These are phyloP conservation scores for Hypercompe scribonia DNA, from an alignment of 2,888 invertebrate species.

Conservation along the genomic window DNA sequence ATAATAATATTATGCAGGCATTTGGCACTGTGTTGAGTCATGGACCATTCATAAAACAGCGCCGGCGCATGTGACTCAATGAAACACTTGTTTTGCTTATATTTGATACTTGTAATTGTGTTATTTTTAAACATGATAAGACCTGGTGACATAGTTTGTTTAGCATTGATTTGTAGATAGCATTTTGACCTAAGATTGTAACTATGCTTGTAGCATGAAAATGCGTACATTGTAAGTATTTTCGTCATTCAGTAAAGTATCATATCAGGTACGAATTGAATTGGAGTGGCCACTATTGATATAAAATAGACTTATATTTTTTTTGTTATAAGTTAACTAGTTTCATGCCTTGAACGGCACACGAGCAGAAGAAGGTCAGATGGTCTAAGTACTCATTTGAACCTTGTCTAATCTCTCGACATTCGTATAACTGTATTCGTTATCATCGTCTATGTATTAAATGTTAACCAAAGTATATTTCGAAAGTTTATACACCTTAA, in stretches of 20 bases:
- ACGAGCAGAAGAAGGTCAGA: neutral
- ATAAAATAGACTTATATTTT: neutral
- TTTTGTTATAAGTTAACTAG: neutral
- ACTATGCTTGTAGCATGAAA: neutral
- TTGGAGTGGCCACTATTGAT: too few species aligned
- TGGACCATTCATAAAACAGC: constrained; percentile 38
- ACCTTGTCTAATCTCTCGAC: neutral
- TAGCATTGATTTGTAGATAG: constrained; percentile 21
- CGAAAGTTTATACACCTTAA: neutral
- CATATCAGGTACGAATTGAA: neutral
- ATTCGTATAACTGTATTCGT: neutral
- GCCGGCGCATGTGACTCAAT: constrained; percentile 44
- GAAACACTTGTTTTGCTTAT: constrained; percentile 42
- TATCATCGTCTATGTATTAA: neutral
- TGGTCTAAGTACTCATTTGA: neutral
- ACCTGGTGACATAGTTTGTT: constrained; percentile 36
- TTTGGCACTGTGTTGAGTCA: constrained; percentile 54
- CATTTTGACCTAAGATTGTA: constrained; percentile 14
- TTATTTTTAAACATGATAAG: constrained; percentile 51
- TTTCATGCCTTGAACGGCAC: neutral
- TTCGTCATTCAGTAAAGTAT: neutral
- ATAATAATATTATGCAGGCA: constrained; percentile 44
- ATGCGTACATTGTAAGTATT: too few species aligned
- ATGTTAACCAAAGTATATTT: neutral
- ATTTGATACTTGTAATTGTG: constrained; percentile 49